These are phyloP conservation scores for Oopsacas minuta DNA, from an alignment of 37 sponge, comb jelly and placozoan genomes.

Conservation along the genomic window DNA sequence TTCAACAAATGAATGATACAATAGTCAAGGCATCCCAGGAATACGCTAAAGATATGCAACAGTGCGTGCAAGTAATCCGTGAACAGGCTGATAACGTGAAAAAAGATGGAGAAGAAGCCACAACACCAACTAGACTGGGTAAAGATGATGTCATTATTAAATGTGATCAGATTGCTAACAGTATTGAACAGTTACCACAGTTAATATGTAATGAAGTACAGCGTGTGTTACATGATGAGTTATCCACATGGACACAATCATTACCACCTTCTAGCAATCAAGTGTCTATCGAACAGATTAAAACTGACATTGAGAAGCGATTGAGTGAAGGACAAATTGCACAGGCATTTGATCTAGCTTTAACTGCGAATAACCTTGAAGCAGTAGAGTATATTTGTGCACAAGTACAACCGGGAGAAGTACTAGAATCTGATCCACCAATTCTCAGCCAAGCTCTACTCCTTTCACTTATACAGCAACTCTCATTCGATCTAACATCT, in stretches of 20 bases:
- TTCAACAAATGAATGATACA: slow-evolving; percentile 50
- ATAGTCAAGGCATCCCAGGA: neutral
- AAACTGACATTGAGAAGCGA: neutral
- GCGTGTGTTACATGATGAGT: neutral
- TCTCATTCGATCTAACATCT: slow-evolving; percentile 47
- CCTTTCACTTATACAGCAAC: slow-evolving; percentile 79
- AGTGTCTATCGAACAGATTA: neutral
- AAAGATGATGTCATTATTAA: neutral
- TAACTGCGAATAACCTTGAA: slow-evolving; percentile 21
- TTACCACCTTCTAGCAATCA: neutral
- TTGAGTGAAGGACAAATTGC: slow-evolving; percentile 7
- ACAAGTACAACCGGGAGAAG: slow-evolving; percentile 50
- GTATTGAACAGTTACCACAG: neutral
- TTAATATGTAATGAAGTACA: neutral
- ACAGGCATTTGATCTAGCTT: neutral
- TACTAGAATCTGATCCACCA: slow-evolving; percentile 40
- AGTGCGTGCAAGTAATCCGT: neutral
- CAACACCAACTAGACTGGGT: neutral
- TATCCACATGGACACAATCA: neutral
- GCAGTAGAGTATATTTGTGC: slow-evolving; percentile 38
- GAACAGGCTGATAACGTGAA: neutral
- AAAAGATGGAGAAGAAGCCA: neutral
- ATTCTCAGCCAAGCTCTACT: slow-evolving; percentile 69
- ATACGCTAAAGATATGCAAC: neutral
- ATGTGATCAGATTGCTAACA: neutral